Percentiles rank a stretch among this genome's conserved stretches.
Evolutionary conservation across 2,797 vertebrate genomes (phyloP).

Genomic region (Hybognathus amarus): DNA sequence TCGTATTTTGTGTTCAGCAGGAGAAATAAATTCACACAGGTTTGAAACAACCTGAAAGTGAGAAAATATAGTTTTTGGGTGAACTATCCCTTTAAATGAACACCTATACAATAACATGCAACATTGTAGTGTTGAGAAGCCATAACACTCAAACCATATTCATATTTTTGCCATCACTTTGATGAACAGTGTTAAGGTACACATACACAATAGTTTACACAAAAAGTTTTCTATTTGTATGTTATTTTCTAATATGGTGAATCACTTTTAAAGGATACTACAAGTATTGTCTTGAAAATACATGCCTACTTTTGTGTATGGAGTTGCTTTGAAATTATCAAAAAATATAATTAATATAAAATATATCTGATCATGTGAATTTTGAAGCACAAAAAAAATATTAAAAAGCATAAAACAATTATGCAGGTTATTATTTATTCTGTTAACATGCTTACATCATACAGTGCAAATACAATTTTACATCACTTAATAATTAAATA

Average conservation of each 20-base stretch:
- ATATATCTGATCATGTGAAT: not conserved
- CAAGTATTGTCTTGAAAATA: not conserved
- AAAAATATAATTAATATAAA: no score
- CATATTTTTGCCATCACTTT: conserved; percentile 6
- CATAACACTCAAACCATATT: not conserved
- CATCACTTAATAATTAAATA: conserved; percentile 54
- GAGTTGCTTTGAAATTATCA: not conserved
- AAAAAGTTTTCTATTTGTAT: no score
- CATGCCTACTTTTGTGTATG: not conserved
- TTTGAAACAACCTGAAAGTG: no score
- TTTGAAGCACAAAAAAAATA: not conserved
- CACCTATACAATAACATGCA: not conserved
- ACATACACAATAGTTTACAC: no score
- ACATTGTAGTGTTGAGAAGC: not conserved
- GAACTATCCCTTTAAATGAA: not conserved
- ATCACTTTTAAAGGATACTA: not conserved
- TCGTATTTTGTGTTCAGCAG: no score
- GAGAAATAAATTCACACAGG: no score
- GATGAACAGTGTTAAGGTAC: not conserved
- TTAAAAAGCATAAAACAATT: not conserved
- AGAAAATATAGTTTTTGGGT: no score
- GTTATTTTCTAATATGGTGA: not conserved
- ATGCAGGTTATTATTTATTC: conserved; percentile 9
- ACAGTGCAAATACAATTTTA: conserved; percentile 44
- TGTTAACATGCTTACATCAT: not conserved